Conservation (phyloP, 1,140 invertebrate genomes). For the Pararge aegeria region DNA sequence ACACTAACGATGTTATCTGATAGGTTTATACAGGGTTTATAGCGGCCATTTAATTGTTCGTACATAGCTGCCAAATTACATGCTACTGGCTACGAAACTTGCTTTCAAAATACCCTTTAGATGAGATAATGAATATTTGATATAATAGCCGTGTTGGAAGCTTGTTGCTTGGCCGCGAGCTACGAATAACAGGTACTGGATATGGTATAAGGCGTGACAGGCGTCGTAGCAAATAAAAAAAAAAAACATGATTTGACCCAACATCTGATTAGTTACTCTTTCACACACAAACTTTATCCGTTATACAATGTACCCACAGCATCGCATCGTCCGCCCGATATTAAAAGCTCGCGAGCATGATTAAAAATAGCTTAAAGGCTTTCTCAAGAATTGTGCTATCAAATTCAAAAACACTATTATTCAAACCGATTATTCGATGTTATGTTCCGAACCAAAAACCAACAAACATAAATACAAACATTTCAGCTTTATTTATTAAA, state of each 20-base stretch:
- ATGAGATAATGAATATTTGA: slow-evolving; percentile 70
- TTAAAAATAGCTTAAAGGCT: no score
- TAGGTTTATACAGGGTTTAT: slow-evolving; percentile 30
- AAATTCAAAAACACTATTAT: no score
- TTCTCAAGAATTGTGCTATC: no score
- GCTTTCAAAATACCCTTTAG: slow-evolving; percentile 54
- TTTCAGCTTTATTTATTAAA: no score
- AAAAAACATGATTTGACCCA: neutral
- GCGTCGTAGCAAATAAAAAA: neutral
- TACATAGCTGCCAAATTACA: slow-evolving; percentile 50
- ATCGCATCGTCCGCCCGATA: no score
- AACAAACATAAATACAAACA: no score
- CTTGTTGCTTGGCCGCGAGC: slow-evolving; percentile 29
- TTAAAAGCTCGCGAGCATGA: no score
- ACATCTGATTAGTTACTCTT: no score
- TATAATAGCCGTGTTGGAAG: slow-evolving; percentile 52
- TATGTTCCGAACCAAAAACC: no score
- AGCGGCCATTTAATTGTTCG: slow-evolving; percentile 38
- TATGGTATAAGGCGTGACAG: slow-evolving; percentile 15
- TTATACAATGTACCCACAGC: no score
- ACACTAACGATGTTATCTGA: slow-evolving; percentile 32
- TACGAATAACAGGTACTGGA: slow-evolving; percentile 21
- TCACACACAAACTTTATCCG: no score
- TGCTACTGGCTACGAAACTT: slow-evolving; percentile 35
- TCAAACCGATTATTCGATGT: no score